Evolutionary conservation across 1,140 invertebrate genomes (phyloP), one percentile per base, ranked within the genome.

Genomic region (Samia ricini): DNA sequence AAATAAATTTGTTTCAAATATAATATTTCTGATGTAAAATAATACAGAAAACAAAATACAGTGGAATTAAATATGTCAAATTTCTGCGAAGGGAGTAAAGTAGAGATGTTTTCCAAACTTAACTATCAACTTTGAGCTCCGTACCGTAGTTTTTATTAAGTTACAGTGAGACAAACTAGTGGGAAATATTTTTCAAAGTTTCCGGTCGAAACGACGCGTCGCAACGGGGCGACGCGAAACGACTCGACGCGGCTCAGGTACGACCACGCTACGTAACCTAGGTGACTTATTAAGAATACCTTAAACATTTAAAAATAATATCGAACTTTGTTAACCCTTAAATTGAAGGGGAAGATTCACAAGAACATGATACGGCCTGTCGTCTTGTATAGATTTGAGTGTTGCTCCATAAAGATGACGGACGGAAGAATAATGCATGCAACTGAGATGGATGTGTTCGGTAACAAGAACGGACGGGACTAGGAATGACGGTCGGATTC

Each of bases 121-220:
- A 72, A 79, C 76, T 71, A 71, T 63, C 63, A 75, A 82, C 72
- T 81, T 69, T 55, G 42, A 60, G 69, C 66, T 69, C 49, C 54
- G 55, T 58, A 66, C 64, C 61, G 57, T 68, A 77, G 78, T 79
- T 81, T 77, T 76, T 81, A 83, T 85, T 78, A 75, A 79, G 79
- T 85, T 85, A 83, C 73, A 67, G 72, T 76, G 72, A 82, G 79
- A 83, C 83, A 81, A 84, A 85, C 77, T 78, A 76, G 73, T 63
- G 21, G 61, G 71, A 77, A 83, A 79, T n/a, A n/a, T 83, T 80
- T 82, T 79, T 79, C 76, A 72, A 81, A 79, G 72, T 81, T 76
- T 63, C 50, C 24, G 55, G 29, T 33, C 64, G 56, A 58, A 23
- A 56, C 61, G 26, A 19, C 24, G 29, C 48, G 55, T 18, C 55